Base-by-base conservation (phyloP, 2,888 invertebrate species). In the Hydrotaea cyrtoneurina region DNA sequence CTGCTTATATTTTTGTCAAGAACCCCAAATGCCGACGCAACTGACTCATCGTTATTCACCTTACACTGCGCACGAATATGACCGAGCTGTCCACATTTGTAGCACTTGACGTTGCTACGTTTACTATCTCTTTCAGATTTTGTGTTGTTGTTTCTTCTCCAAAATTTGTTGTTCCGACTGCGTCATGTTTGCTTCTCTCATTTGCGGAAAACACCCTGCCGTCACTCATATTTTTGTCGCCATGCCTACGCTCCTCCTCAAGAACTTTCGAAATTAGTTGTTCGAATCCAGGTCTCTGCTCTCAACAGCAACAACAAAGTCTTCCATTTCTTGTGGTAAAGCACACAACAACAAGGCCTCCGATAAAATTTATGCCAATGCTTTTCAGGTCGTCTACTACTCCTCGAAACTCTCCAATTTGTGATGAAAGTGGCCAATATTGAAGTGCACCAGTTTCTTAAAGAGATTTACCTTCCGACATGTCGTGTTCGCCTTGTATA, bases 271-370 rank as follows among this genome's bases (percentile, higher is more conserved):
- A 74, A 11, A 78, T 82, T 19, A 82, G 78, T 7, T 74, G 74
- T 15, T 82, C 78, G 10, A 69, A 26, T 17, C n/a, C 55, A 10
- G 83, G 83, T 83, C 83, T 74, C 79, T 23, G 66, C 80, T 85
- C 17, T 85, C 86, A 3, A 86, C 81, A 62, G 86, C 86, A 26
- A 86, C 83, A 69, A 82, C 77, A 74, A 74, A 73, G 64, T 79
- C 66, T 74, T 79, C 79, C 43, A 79, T 57, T 43, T 79, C 73
- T 10, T 39, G 43, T 55, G 73, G 43, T 43, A 85, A 57, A 53
- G 74, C 59, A 31, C 83, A 84, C 2, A 84, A 15, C 43, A 84
- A 46, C 21, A 13, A 82, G 66, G 77, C 82, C 85, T 15, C 79
- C 85, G 23, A 72, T 75, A 5, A 79, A 19, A 11, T 21, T 59